Conservation (phyloP, 2,113 vertebrate species). For the Plecotus auritus region DNA sequence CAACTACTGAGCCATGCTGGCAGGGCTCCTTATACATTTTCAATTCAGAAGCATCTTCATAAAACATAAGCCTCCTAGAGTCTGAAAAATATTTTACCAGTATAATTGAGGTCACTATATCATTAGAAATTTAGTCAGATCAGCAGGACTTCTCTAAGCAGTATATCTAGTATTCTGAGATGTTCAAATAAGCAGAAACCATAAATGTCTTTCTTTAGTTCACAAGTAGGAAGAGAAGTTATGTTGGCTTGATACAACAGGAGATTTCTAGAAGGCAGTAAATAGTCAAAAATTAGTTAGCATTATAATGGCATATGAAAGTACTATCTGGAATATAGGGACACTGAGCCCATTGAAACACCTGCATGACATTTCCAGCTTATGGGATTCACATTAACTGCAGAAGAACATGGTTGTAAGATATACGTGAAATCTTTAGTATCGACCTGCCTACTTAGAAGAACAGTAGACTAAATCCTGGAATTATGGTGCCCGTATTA, state of each 20-base stretch:
- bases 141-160: not conserved
- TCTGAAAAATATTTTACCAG: constrained; percentile 23
- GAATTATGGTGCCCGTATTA: not conserved
- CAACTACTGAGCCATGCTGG: too few relatives aligned
- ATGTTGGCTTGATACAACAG: not conserved
- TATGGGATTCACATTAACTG: not conserved
- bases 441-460: not conserved
- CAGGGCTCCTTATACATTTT: not conserved
- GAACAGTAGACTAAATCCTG: not conserved
- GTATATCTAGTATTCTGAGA: not conserved
- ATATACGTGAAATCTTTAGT: not conserved
- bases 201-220: not conserved
- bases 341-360: not conserved
- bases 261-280: not conserved
- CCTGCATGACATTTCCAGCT: not conserved
- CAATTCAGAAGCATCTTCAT: not conserved
- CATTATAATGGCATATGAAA: not conserved
- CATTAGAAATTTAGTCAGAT: constrained; percentile 1
- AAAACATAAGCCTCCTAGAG: not conserved
- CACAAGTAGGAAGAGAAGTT: not conserved
- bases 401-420: not conserved
- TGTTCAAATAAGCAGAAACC: not conserved
- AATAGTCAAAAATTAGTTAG: not conserved
- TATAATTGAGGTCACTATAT: not conserved
- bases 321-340: not conserved